These are phyloP conservation scores for Hylaea fasciaria DNA, from an alignment of 2,888 invertebrate species.

Conservation along the genomic window DNA sequence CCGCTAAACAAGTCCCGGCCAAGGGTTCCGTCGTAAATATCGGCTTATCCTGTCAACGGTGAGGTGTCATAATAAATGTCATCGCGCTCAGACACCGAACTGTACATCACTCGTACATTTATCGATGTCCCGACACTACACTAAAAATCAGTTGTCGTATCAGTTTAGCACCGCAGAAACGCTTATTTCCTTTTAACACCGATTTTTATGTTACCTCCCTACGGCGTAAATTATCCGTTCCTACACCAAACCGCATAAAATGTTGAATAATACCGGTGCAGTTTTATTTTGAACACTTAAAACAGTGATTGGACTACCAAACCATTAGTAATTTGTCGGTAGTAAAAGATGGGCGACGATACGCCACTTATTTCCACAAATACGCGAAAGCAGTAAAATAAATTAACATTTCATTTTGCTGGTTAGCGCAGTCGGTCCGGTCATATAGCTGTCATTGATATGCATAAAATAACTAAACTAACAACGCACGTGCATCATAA, in stretches of 20 bases:
- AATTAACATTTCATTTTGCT: constrained; percentile 24
- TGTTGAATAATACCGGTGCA: constrained; percentile 28
- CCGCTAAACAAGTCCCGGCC: constrained; percentile 14
- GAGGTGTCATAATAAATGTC: constrained; percentile 34
- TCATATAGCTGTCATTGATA: constrained; percentile 20
- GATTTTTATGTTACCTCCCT: constrained; percentile 14
- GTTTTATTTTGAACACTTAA: constrained; percentile 42
- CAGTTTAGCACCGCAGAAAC: constrained; percentile 35
- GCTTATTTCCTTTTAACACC: constrained; percentile 13
- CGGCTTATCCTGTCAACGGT: constrained; percentile 25
- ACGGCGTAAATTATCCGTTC: constrained; percentile 47
- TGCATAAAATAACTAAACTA: constrained; percentile 23
- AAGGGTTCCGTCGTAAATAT: constrained; percentile 15
- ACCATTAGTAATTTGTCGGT: constrained; percentile 38
- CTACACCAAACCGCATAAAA: constrained; percentile 39
- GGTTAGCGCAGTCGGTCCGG: constrained; percentile 13
- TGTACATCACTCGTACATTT: constrained; percentile 25
- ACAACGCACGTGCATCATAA: constrained; percentile 16
- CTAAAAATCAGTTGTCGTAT: constrained; percentile 41
- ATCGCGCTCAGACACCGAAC: constrained; percentile 15
- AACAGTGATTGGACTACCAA: constrained; percentile 46
- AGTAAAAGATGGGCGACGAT: constrained; percentile 34
- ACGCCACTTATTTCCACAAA: constrained; percentile 23
- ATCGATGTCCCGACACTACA: constrained; percentile 27
- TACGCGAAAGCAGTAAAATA: constrained; percentile 23